Evolutionary conservation across 2,113 vertebrate genomes (phyloP), one percentile per base, ranked within the genome.

Genomic region (Acanthisitta chloris): DNA sequence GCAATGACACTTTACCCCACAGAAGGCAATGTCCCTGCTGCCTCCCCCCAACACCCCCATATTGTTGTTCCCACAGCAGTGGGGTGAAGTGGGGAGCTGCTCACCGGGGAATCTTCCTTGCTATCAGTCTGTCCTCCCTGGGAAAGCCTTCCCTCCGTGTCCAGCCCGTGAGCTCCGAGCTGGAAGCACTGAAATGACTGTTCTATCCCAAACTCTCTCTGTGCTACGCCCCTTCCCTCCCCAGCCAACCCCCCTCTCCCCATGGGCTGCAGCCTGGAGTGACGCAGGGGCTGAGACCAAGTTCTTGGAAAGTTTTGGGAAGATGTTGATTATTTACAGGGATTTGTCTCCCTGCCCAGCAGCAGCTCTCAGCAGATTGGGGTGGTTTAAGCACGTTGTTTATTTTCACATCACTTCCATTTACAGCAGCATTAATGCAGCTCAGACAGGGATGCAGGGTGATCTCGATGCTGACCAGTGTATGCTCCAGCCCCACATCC

Each of bases 381-480:
- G 4, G 5, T 8, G 8, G 14, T 10, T 80, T 16, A 13, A 49
- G 45, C 49, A 1, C 31, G 0, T 1, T 3, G 28, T 97, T 96
- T 96, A 93, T 97, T 93, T 85, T 21, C 8, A 8, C 7, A 0
- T 3, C 0, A 28, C 1, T 85, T 69, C 17, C 4, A 26, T 57
- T 77, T 8, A 3, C 80, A 25, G 79, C 81, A 12, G 40, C 13
- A 0, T 29, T 1, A 12, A 33, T 0, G 4, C 33, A 1, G 2
- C 3, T 8, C 36, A 2, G 69, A 21, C 55, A 3, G 77, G 45
- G 45, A 2, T 9, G 7, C 3, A 8, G 38, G 12, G 20, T 5
- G 16, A 26, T 45, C 2, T 10, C 1, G 36, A 12, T 4, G 24
- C 20, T 2, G 31, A 38, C 15, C 20, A 5, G 0, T 0, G 5